Conservation (phyloP, 2,797 vertebrate species). For the Sebastes alutus region DNA sequence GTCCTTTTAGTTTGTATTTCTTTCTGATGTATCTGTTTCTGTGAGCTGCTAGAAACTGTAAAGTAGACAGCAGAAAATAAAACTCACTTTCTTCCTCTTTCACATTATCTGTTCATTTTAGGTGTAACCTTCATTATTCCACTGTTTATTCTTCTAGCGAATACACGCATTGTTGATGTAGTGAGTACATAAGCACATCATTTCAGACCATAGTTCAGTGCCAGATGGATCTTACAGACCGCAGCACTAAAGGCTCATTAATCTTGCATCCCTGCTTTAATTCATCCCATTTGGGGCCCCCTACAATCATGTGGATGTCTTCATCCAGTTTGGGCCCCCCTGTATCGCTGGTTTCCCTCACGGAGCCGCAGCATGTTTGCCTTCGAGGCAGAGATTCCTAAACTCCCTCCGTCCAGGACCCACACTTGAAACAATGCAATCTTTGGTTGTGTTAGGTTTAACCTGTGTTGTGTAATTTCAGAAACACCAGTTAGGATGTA, state of each 20-base stretch:
- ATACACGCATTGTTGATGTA: background rate
- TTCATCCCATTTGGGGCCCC: slow-evolving; percentile 16
- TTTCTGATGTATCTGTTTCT: slow-evolving; percentile 27
- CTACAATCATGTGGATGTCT: slow-evolving; percentile 16
- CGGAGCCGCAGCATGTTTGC: slow-evolving; percentile 23
- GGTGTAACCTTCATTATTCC: background rate
- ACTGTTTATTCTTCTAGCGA: background rate
- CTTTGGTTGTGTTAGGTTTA: slow-evolving; percentile 6
- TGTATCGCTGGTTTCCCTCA: slow-evolving; percentile 12
- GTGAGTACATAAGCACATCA: background rate
- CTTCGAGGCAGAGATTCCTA: slow-evolving; percentile 35
- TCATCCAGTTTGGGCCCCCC: slow-evolving; percentile 14
- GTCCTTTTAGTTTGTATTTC: slow-evolving; percentile 7
- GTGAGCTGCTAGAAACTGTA: background rate
- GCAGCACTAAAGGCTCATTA: background rate
- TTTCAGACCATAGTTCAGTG: background rate
- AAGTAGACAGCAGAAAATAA: slow-evolving; percentile 4
- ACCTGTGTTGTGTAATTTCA: slow-evolving; percentile 1
- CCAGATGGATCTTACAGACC: background rate
- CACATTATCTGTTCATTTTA: background rate
- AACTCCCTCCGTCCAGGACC: slow-evolving; percentile 9
- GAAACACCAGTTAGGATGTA: background rate
- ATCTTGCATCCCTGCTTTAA: slow-evolving; percentile 4
- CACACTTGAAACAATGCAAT: slow-evolving; percentile 15
- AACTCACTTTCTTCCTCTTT: background rate